Percentiles rank a stretch among this genome's conserved stretches.
Conservation (phyloP, 2,113 vertebrate genomes). For the Rhineura floridana region DNA sequence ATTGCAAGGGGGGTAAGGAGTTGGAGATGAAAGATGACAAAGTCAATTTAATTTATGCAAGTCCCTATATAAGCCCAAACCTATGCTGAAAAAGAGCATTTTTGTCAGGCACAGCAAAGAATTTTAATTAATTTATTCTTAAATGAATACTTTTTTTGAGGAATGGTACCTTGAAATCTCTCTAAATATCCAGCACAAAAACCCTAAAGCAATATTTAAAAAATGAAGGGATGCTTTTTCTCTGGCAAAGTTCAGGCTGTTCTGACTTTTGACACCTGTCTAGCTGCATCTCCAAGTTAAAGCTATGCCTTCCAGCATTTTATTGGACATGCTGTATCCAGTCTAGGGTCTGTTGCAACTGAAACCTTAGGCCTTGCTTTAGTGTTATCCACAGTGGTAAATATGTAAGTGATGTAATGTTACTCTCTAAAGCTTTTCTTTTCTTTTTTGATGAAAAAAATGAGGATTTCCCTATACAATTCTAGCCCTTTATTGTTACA, state of each 20-base stretch:
- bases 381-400: not conserved
- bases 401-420: not conserved
- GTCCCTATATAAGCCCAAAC: not conserved
- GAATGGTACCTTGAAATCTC: not conserved
- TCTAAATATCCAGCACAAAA: not conserved
- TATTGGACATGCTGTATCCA: not conserved
- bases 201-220: not conserved
- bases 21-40: not conserved
- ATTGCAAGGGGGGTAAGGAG: not conserved
- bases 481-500: conserved; percentile 13
- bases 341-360: not conserved
- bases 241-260: not conserved
- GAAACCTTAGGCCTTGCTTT: not conserved
- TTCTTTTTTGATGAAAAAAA: conserved; percentile 32
- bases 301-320: conserved; percentile 26
- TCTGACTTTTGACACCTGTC: conserved; percentile 30
- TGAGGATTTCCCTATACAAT: conserved; percentile 28
- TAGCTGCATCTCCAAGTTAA: conserved; percentile 3
- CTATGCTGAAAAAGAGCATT: not conserved
- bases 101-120: not conserved
- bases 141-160: not conserved
- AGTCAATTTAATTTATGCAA: not conserved
- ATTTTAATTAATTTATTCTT: not conserved
- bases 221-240: not conserved
- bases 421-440: conserved; percentile 14